Conservation (phyloP, 2,113 vertebrate genomes). For the Ascaphus truei region DNA sequence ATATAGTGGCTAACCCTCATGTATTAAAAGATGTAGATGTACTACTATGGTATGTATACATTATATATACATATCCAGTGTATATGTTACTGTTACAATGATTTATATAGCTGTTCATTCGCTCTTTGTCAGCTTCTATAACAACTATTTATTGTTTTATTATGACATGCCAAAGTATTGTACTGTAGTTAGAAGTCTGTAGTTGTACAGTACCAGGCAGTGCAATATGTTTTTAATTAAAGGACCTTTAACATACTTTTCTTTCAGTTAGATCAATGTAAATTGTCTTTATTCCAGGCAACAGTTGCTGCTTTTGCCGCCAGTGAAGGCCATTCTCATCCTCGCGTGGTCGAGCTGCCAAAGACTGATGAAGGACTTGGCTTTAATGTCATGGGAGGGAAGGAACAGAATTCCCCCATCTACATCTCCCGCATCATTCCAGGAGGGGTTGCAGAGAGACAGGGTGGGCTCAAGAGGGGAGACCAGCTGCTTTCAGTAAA, state of each 20-base stretch:
- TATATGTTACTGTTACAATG: neutral
- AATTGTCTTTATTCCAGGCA: constrained; percentile 70
- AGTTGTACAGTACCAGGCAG: too few relatives aligned
- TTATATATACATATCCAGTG: too few relatives aligned
- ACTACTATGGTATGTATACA: neutral
- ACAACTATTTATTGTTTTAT: neutral
- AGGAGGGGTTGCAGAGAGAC: constrained; percentile 93
- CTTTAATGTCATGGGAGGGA: constrained; percentile 98
- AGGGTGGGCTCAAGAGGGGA: constrained; percentile 94
- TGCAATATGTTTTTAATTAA: neutral
- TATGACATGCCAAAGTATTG: too few relatives aligned
- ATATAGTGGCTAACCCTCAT: too few relatives aligned
- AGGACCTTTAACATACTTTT: neutral
- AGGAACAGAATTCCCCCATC: constrained; percentile 97
- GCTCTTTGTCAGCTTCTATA: neutral
- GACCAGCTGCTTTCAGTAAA: constrained; percentile 98
- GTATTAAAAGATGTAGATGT: neutral
- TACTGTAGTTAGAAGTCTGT: too few relatives aligned
- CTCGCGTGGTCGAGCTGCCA: constrained; percentile 91
- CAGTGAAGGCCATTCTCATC: constrained; percentile 97
- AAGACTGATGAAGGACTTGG: constrained; percentile 98
- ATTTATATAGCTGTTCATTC: neutral
- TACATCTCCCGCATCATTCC: constrained; percentile 99
- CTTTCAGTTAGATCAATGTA: constrained; percentile 40
- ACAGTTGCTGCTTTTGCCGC: constrained; percentile 97